Evolutionary conservation across 1,140 invertebrate species (phyloP), one percentile per base, ranked within the genome.

Genomic region (Drosophila bocki): DNA sequence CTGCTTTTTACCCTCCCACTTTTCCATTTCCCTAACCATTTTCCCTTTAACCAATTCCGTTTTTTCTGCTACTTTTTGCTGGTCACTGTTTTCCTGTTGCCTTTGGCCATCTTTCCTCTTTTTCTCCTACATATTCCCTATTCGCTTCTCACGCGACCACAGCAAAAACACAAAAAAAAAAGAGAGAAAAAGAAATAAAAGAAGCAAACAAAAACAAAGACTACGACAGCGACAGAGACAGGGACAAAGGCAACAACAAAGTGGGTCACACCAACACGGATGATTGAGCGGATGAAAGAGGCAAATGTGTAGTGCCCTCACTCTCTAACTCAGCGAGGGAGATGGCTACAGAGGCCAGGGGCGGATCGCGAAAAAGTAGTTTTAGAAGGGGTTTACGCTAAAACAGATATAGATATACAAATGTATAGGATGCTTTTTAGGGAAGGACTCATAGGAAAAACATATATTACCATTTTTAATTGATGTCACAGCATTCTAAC

Each of bases 251-350:
- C 77, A 61, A 56, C 41, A 61, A 53, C 61, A 83, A 87, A 87
- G 61, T 87, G 80, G 84, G 84, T 87, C 84, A 88, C 82, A 87
- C 77, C 69, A 78, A 75, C 65, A 67, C 53, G 62, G 51, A 65
- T 67, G 47, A 74, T 47, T 51, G 37, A 37, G 69, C 42, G 42
- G 39, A 26, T 26, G 29, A 42, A 37, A 26, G 60, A 58, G 22
- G 53, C 53, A 56, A 56, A 56, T 39, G 13, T 39, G 13, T 26
- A 56, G 53, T 19, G 53, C 8, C 19, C 8, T 37, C 51, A 22
- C 19, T 2, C 48, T 17, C 12, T 29, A 8, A 15, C 19, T n/a
- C 8, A 6, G 35, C 13, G 39, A 48, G 26, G 19, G n/a, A 78
- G 26, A 57, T 15, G 39, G 41, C 35, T 6, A 48, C 26, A 48